Percentiles rank a stretch among this genome's conserved stretches.
Conservation (phyloP, 2,797 vertebrate species). For the Sebastes minor region DNA sequence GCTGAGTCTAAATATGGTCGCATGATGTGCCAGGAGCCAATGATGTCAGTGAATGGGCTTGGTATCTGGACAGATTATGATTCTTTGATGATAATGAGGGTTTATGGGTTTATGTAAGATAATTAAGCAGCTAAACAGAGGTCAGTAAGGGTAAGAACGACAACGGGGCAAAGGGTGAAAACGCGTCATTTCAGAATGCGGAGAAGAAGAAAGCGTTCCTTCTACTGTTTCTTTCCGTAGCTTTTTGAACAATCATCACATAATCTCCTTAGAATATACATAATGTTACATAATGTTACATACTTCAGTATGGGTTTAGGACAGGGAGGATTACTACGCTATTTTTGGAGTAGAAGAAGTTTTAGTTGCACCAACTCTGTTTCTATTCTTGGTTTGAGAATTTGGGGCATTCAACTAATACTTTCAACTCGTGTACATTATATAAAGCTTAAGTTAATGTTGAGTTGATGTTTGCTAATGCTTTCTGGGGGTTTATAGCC, state of each 20-base stretch:
- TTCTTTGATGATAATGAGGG: conserved; percentile 16
- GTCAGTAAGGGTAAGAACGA: not conserved
- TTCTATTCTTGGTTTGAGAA: conserved; percentile 21
- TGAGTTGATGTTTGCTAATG: not conserved
- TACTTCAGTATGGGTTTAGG: not conserved
- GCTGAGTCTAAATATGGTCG: conserved; percentile 13
- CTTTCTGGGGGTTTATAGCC: not conserved
- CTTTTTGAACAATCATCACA: not conserved
- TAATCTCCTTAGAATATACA: not conserved
- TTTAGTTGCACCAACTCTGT: not conserved
- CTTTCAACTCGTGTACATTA: not conserved
- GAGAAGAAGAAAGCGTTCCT: not conserved
- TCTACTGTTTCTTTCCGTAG: not conserved
- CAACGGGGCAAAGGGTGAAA: not conserved
- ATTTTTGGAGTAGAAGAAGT: not conserved
- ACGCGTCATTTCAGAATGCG: not conserved
- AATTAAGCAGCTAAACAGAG: not conserved
- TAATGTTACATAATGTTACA: not conserved
- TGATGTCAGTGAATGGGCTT: not conserved
- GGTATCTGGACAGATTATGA: not conserved
- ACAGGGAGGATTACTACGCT: not conserved
- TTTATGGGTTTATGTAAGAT: conserved; percentile 43
- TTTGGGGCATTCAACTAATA: not conserved
- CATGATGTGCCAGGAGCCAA: not conserved
- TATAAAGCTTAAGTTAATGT: not conserved